Conservation (phyloP, 1,140 invertebrate genomes). For the Drosophila parabipectinata region DNA sequence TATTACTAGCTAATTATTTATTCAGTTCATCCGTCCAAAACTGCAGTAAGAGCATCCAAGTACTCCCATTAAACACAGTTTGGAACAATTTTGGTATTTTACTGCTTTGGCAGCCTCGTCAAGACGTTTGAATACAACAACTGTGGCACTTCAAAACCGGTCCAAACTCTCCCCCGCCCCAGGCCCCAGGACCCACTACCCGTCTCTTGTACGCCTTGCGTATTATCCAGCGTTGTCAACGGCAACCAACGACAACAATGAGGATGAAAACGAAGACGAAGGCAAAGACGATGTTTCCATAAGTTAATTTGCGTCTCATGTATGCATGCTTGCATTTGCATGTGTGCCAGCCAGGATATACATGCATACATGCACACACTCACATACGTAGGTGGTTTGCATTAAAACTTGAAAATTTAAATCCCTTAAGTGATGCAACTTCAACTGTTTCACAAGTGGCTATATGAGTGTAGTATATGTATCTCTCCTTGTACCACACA, state of each 20-base stretch:
- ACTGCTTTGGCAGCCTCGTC: slow-evolving; percentile 61
- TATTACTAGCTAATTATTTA: background rate
- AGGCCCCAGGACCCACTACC: slow-evolving; percentile 6
- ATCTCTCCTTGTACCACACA: slow-evolving; percentile 17
- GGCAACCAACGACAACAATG: slow-evolving; percentile 64
- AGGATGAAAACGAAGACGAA: slow-evolving; percentile 34
- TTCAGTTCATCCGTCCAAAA: background rate
- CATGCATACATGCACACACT: slow-evolving; percentile 1
- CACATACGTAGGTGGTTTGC: slow-evolving; percentile 52
- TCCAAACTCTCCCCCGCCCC: slow-evolving; percentile 2
- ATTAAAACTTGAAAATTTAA: slow-evolving; percentile 81
- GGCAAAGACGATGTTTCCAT: slow-evolving; percentile 63
- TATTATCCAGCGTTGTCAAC: slow-evolving; percentile 70
- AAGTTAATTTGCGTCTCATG: slow-evolving; percentile 76
- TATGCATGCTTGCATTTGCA: slow-evolving; percentile 64
- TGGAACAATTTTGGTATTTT: slow-evolving; percentile 39
- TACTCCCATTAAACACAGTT: background rate
- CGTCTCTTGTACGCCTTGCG: slow-evolving; percentile 55
- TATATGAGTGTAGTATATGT: slow-evolving; percentile 21
- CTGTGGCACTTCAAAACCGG: slow-evolving; percentile 55
- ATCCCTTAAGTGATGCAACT: slow-evolving; percentile 71
- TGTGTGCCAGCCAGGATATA: slow-evolving; percentile 50
- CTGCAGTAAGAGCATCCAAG: slow-evolving; percentile 19
- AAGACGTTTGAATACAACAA: slow-evolving; percentile 66
- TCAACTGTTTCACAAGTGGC: slow-evolving; percentile 49